Conservation (phyloP, 2,113 vertebrate genomes). For the Laterallus jamaicensis region DNA sequence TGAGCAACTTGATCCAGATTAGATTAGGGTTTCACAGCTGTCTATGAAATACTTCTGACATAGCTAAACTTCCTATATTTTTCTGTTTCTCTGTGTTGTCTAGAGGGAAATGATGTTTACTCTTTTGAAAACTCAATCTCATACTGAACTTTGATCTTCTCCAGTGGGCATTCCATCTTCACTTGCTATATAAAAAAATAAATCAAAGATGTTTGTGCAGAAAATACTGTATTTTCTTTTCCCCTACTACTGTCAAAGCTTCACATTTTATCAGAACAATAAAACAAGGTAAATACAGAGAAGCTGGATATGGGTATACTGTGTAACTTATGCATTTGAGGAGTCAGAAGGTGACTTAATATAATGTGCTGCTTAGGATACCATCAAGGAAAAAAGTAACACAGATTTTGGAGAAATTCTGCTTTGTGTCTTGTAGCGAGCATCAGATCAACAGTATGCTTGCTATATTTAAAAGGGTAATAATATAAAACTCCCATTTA, state of each 20-base stretch:
- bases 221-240: neutral
- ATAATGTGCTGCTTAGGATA: neutral
- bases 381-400: neutral
- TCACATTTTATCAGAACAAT: neutral
- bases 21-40: neutral
- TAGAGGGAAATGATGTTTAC: neutral
- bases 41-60: neutral
- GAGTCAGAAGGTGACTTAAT: neutral
- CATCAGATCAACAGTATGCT: neutral
- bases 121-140: neutral
- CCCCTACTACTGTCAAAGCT: neutral
- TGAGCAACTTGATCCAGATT: neutral
- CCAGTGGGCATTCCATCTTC: neutral
- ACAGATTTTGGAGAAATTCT: neutral
- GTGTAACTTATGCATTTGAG: neutral
- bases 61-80: neutral
- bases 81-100: neutral
- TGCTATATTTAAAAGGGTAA: neutral
- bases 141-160: neutral
- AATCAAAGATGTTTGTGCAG: neutral
- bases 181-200: constrained; percentile 18
- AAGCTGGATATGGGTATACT: neutral
- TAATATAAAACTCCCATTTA: neutral
- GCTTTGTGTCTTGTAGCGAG: neutral
- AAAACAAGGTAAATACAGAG: neutral